Percentiles rank a stretch among this genome's conserved stretches.
Conservation (phyloP, 2,797 vertebrate species). For the Miichthys miiuy region DNA sequence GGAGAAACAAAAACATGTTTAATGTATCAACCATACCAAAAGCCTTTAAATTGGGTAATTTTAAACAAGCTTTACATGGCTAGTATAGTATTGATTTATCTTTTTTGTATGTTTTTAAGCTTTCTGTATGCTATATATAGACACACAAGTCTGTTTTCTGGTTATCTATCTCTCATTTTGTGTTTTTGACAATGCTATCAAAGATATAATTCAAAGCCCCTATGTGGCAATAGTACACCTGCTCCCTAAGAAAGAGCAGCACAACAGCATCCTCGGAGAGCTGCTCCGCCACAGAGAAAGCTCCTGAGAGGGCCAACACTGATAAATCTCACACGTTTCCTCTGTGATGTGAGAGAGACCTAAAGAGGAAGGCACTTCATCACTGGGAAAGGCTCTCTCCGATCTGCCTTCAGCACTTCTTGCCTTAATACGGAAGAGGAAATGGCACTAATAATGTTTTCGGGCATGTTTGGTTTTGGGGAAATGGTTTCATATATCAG, state of each 20-base stretch:
- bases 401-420: constrained; percentile 84
- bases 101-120: constrained; percentile 5
- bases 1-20: constrained; percentile 36
- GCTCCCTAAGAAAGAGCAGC: constrained; percentile 70
- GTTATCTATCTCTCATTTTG: constrained; percentile 70
- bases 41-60: constrained; percentile 25
- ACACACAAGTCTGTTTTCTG: constrained; percentile 33
- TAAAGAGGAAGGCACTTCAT: constrained; percentile 86
- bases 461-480: constrained; percentile 88
- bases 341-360: constrained; percentile 82
- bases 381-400: constrained; percentile 81
- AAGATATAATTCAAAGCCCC: constrained; percentile 70
- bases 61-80: constrained; percentile 34
- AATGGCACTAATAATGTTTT: constrained; percentile 89
- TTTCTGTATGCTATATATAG: constrained; percentile 41
- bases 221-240: constrained; percentile 73
- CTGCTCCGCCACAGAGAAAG: constrained; percentile 60
- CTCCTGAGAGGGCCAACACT: constrained; percentile 75
- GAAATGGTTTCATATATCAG: constrained; percentile 89
- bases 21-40: constrained; percentile 54
- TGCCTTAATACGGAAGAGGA: constrained; percentile 85
- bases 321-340: constrained; percentile 87
- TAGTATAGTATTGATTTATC: constrained; percentile 12
- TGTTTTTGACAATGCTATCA: constrained; percentile 78
- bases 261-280: constrained; percentile 60